Evolutionary conservation across 2,113 vertebrate genomes (phyloP), one percentile per base, ranked within the genome.

Genomic region (Chaetodon auriga): DNA sequence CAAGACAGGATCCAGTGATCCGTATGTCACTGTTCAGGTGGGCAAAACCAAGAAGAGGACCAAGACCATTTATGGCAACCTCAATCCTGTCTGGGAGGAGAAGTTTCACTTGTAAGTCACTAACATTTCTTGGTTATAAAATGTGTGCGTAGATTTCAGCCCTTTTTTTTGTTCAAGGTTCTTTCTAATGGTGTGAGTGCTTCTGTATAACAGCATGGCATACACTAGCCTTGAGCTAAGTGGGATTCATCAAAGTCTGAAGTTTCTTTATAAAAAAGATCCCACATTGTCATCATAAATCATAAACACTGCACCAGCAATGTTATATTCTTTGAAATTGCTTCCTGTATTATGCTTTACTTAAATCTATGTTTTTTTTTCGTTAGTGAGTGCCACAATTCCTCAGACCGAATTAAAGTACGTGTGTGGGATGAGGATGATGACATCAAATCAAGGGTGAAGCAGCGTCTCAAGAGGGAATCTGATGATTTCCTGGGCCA

Each of bases 401-500:
- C 98, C 13, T 99, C 98, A 1, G 98, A 99, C 77, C 96, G 98
- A 16, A 99, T 99, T 86, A 99, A 99, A 90, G 98, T 99, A 36
- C 96, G 98, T 0, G 98, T 99, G 15, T 99, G 98, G 98, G 98
- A 99, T 58, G 98, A 99, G 86, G 98, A 99, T 18, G 98, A 99
- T 6, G 98, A 99, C 90, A 99, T 99, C 90, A 99, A 99, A 86
- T 99, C 98, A 2, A 96, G 97, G 23, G 97, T 99, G 70, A 99
- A 99, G 90, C 98, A 99, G 92, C 95, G 98, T 61, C 95, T 99
- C 41, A 99, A 99, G 86, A 96, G 98, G 16, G 98, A 99, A 84
- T 99, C 98, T 0, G 98, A 99, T 45, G 98, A 99, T 90, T 99
- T 99, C 86, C 95, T 99, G 75, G 98, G 98, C 12, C 98, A 99